A percentile compares a stretch with the other conserved stretches of the same genome.
phyloP scores from a whole-genome alignment of 2,113 vertebrate species.

The Isurus oxyrinchus region DNA sequence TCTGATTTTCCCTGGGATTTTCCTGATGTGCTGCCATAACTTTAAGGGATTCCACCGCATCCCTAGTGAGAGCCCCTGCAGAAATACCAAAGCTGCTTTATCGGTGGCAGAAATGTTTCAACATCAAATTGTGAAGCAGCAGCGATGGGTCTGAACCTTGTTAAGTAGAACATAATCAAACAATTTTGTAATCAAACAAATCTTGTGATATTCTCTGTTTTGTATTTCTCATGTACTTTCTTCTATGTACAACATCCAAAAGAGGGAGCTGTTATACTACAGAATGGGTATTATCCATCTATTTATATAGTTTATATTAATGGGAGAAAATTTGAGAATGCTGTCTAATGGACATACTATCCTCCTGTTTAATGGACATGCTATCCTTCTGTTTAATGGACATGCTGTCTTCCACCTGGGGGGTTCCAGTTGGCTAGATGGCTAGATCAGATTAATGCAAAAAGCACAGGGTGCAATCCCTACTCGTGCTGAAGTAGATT shows the following conservation, averaged over 20 bases:
- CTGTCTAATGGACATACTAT: not conserved
- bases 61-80: not conserved
- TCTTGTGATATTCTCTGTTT: not conserved
- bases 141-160: not conserved
- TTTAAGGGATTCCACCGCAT: not conserved
- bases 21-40: not conserved
- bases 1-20: not conserved
- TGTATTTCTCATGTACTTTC: too few species aligned
- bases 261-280: slow-evolving; percentile 13
- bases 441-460: too few species aligned
- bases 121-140: not conserved
- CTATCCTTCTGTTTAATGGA: not conserved
- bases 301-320: not conserved
- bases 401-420: not conserved
- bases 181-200: not conserved
- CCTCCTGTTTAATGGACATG: not conserved
- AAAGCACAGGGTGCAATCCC: too few species aligned
- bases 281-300: not conserved
- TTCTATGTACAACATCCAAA: not conserved
- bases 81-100: too few species aligned
- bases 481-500: too few species aligned
- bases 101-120: not conserved
- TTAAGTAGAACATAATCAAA: not conserved
- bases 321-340: not conserved
- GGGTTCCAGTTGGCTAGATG: too few species aligned